Evolutionary conservation across 2,797 vertebrate genomes (phyloP).

Genomic region (Ceryle rudis): DNA sequence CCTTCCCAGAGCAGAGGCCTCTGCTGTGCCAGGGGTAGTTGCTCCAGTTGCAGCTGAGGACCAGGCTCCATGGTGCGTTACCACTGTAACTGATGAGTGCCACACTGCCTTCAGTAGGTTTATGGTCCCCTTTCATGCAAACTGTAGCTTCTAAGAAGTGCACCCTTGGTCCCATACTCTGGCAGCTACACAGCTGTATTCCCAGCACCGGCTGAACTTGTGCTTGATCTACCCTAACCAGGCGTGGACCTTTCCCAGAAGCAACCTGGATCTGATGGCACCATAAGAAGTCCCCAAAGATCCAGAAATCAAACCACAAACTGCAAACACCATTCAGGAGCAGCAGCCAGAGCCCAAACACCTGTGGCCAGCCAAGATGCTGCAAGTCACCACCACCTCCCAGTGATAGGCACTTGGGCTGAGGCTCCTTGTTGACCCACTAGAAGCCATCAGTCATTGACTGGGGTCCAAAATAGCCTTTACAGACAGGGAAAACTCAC

Average conservation of each 20-base stretch:
- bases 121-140: not conserved
- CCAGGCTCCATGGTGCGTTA: not conserved
- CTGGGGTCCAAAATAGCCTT: not conserved
- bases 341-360: not conserved
- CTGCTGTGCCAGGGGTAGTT: not conserved
- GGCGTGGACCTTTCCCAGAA: not conserved
- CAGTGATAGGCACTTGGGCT: accelerated
- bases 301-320: not conserved
- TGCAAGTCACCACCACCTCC: accelerated
- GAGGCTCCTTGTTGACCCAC: not conserved
- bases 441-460: not conserved
- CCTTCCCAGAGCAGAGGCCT: not conserved
- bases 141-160: not conserved
- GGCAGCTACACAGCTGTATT: not conserved
- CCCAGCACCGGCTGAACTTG: not conserved
- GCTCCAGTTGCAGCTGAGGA: not conserved
- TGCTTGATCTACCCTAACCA: not conserved
- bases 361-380: not conserved
- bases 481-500: not conserved
- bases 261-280: not conserved
- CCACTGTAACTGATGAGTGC: not conserved
- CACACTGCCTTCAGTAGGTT: not conserved
- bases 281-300: not conserved
- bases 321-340: not conserved
- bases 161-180: not conserved